Evolutionary conservation across 2,797 vertebrate genomes (phyloP).

Genomic region (Sphenopsis melanotis): DNA sequence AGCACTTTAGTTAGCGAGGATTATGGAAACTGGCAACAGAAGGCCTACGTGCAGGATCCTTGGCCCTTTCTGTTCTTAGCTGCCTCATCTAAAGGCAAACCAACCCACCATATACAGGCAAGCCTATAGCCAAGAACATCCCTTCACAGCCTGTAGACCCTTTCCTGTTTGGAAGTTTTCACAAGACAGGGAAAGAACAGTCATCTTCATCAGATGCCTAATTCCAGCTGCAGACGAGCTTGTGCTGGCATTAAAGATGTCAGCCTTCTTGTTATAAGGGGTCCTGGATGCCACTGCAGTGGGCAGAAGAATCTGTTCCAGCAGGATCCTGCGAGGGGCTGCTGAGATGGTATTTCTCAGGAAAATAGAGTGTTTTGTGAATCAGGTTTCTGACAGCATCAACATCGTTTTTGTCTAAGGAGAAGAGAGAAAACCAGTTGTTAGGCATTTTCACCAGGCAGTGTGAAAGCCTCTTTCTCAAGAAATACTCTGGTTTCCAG

Average conservation of each 20-base stretch:
- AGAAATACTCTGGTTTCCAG: not conserved
- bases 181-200: not conserved
- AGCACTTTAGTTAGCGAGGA: not conserved
- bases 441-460: not conserved
- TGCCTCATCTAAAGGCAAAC: not conserved
- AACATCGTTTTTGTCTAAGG: constrained; percentile 79
- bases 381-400: constrained; percentile 79
- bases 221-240: not conserved
- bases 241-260: not conserved
- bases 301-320: constrained; percentile 15
- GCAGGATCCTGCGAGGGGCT: not conserved
- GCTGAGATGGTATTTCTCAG: constrained; percentile 47
- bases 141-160: not conserved
- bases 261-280: not conserved
- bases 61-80: not conserved
- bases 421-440: not conserved
- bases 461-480: not conserved
- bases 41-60: not conserved
- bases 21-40: not conserved
- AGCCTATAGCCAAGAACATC: not conserved
- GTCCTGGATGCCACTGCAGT: not conserved
- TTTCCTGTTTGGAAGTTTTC: not conserved
- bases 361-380: constrained; percentile 82
- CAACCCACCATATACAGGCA: not conserved
- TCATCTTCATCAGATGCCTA: not conserved